Base-by-base conservation (phyloP, 2,888 invertebrate genomes). In the Apamea monoglypha region DNA sequence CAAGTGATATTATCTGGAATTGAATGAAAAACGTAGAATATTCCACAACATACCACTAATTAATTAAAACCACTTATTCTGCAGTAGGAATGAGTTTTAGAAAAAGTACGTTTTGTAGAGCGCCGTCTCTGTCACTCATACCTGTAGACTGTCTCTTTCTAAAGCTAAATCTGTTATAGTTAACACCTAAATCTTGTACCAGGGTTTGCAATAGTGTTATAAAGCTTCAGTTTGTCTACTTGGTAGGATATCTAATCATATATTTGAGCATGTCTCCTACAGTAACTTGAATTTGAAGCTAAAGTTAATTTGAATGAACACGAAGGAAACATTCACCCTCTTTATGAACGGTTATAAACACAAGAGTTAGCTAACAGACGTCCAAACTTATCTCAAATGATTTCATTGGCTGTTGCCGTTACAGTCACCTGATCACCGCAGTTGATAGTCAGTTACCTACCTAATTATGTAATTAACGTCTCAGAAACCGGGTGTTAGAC, bases 1-100 rank as follows among this genome's bases (percentile, higher is more conserved):
- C 25, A 61, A 40, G 80, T 78, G 80, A 78, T 78, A 61, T 16
- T 47, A 47, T 32, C 61, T 61, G 80, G 78, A 78, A 78, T 78
- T 78, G 79, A 78, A 50, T 79, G 53, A 12, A 36, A 71, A n/a
- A 36, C 7, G 1, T 36, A 36, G 6, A 59, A 36, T 56, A n/a
- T 36, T 18, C 1, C 18, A 59, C 18, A n/a, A 18, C 2, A 36
- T 16, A 8, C 21, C 10, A 16, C 21, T 25, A 50, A 50, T 8
- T 50, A 25, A 32, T 70, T 70, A 50, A 4, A 50, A 25, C 10
- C 18, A 25, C 70, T 32, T 21, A 47, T 21, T 53, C 25, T 29
- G 8, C 0, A 25, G 47, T 29, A 50, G 16, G 8, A 32, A 50
- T 50, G 14, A 25, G 16, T 69, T 25, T 50, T 16, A 50, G 8